Base-by-base conservation (phyloP, 2,797 vertebrate genomes). In the Champsocephalus gunnari region DNA sequence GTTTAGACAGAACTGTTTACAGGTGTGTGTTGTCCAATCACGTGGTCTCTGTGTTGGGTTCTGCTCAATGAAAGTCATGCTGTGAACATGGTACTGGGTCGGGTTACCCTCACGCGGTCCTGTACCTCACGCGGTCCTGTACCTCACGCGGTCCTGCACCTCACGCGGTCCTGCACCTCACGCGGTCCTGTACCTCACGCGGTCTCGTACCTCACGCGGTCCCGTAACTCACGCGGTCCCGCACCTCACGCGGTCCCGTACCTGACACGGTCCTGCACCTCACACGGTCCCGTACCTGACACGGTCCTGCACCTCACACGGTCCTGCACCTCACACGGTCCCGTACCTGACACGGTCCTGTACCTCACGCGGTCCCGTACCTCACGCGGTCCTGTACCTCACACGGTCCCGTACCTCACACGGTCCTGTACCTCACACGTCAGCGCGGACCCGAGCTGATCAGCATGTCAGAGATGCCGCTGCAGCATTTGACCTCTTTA, bases 401-500 rank as follows among this genome's bases (percentile, higher is more conserved):
- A 44, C n/a, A 47, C 80, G 75, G 55, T 68, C 64, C 3, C 55
- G 38, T 49, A 74, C 32, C 49, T 28, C 75, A 9, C 34, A 28
- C 5, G 19, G 55, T 68, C 64, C 3, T 55, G 38, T 49, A 74
- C 32, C 49, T 28, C 75, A 44, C n/a, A 51, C 80, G 75, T 70
- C 62, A 77, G 57, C 70, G 82, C 71, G 49, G 63, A 84, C 66
- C 67, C 32, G 77, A 64, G 71, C 75, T 77, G 68, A 71, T 79
- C 80, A 68, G 71, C 68, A 77, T 83, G 81, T 85, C 86, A 66
- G 78, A 67, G 62, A 83, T 73, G 77, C 84, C 78, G 77, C 70
- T 76, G 77, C 80, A 81, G 84, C 74, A 57, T 85, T 84, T 87
- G 64, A 84, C 72, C 69, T 66, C 80, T 86, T 79, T 76, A 88